A percentile compares a stretch with the other conserved stretches of the same genome.
phyloP scores from a whole-genome alignment of 2,113 vertebrate genomes.

The Lophochroa leadbeateri region DNA sequence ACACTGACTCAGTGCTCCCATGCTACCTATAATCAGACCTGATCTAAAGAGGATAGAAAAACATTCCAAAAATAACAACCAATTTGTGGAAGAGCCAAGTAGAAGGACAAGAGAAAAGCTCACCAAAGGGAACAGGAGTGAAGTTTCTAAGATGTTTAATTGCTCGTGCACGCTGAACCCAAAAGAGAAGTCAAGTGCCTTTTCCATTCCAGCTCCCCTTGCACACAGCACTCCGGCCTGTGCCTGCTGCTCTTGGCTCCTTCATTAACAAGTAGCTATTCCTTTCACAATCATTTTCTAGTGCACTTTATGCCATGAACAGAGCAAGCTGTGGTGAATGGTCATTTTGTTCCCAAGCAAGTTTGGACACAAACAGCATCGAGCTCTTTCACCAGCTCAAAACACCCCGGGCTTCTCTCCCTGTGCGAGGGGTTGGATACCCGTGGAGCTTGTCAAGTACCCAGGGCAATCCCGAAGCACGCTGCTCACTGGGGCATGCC shows the following conservation, averaged over 20 bases:
- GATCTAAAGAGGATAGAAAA: neutral
- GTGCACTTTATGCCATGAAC: neutral
- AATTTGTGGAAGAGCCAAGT: neutral
- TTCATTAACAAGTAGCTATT: conserved; percentile 15
- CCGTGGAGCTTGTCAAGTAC: neutral
- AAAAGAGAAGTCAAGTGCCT: conserved; percentile 10
- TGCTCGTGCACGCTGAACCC: neutral
- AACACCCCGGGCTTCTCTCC: neutral
- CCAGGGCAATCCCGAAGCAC: neutral
- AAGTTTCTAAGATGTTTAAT: conserved; percentile 1
- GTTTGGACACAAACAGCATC: neutral
- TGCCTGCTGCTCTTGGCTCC: neutral
- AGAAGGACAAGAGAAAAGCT: neutral
- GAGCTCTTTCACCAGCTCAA: neutral
- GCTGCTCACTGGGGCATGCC: neutral
- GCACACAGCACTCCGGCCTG: rapidly evolving
- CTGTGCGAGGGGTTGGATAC: neutral
- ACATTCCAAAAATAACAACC: rapidly evolving
- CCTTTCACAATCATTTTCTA: conserved; percentile 32
- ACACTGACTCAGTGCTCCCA: neutral
- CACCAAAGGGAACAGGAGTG: neutral
- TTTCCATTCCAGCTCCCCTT: neutral
- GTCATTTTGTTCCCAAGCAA: neutral
- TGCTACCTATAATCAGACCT: neutral
- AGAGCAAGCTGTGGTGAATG: neutral